These are phyloP conservation scores for Tipula vernalis DNA, from an alignment of 2,888 invertebrate species.

Conservation along the genomic window DNA sequence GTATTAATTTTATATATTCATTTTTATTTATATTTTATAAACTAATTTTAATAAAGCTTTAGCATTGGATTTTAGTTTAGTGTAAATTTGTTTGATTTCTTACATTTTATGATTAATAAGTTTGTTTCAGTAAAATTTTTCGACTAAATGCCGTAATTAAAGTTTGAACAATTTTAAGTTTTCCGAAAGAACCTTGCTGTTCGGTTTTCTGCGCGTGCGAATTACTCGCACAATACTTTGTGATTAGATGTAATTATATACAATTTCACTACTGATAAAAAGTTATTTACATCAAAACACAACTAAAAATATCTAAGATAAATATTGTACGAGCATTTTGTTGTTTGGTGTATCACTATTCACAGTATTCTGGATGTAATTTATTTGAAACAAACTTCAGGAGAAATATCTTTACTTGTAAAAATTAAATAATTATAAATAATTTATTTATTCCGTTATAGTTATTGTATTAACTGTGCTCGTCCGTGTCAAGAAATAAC, in stretches of 20 bases:
- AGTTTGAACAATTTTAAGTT: neutral
- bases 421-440: neutral
- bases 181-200: neutral
- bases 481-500: slow-evolving; percentile 63
- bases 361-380: neutral
- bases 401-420: neutral
- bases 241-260: neutral
- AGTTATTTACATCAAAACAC: neutral
- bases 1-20: neutral
- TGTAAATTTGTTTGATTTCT: neutral
- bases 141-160: neutral
- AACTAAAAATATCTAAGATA: neutral
- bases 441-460: neutral
- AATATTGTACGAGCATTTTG: neutral
- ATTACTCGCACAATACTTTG: neutral
- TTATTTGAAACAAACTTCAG: neutral
- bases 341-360: too few relatives aligned
- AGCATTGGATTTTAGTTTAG: neutral
- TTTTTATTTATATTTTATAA: neutral
- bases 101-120: neutral
- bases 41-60: neutral
- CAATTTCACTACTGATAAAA: neutral
- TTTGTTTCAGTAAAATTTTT: neutral
- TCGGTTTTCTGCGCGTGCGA: neutral
- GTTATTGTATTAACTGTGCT: neutral